These are phyloP conservation scores for Acrobasis consociella DNA, from an alignment of 2,888 invertebrate genomes.

Conservation along the genomic window DNA sequence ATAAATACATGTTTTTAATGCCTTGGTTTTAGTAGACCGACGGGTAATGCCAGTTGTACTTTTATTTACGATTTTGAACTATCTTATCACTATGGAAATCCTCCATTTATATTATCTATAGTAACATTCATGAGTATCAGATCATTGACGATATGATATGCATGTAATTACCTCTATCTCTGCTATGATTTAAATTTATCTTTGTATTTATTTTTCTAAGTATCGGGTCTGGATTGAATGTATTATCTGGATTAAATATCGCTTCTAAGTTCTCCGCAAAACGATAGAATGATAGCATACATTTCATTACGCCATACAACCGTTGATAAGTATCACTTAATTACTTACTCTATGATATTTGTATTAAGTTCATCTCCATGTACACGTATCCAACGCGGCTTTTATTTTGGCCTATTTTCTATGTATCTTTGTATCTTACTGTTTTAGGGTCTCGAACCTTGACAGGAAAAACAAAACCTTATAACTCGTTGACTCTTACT, in stretches of 20 bases:
- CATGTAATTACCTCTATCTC: background rate
- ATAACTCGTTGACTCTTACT: too few relatives aligned
- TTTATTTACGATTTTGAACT: constrained; percentile 12
- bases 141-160: background rate
- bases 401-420: too few relatives aligned
- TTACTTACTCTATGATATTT: background rate
- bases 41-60: background rate
- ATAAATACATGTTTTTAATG: constrained; percentile 5
- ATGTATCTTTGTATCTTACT: too few relatives aligned
- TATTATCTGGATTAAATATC: background rate
- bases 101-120: background rate
- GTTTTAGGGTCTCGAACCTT: too few relatives aligned
- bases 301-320: background rate
- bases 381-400: too few relatives aligned
- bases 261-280: background rate
- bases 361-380: background rate
- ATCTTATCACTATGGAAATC: constrained; percentile 1
- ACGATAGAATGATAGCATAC: background rate
- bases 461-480: too few relatives aligned
- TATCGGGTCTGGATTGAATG: background rate
- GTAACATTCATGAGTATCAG: background rate
- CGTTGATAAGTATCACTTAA: background rate
- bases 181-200: background rate
- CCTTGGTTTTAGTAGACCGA: constrained; percentile 5
- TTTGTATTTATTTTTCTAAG: background rate